Evolutionary conservation across 2,113 vertebrate species (phyloP).

Genomic region (Tilapia sparmanii): DNA sequence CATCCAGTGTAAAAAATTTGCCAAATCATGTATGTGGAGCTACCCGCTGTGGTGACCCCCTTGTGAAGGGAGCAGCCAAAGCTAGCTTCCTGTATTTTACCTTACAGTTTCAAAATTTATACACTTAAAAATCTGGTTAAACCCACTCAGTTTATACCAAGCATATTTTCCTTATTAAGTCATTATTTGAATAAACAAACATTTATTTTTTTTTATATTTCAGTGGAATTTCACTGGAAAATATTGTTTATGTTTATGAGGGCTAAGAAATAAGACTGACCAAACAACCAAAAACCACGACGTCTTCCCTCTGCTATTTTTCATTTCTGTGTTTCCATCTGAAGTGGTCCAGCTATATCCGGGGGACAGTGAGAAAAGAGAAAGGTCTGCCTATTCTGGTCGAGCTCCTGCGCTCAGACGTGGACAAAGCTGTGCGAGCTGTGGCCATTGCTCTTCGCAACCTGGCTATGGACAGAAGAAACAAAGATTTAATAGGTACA

Average conservation of each 20-base stretch:
- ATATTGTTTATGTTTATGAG: neutral
- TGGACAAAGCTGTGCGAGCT: conserved; percentile 74
- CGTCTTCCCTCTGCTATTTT: neutral
- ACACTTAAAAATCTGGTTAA: neutral
- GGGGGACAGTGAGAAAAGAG: conserved; percentile 91
- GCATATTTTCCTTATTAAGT: neutral
- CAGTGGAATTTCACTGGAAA: neutral
- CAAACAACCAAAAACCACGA: neutral
- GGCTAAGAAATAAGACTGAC: neutral
- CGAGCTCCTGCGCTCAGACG: conserved; percentile 72
- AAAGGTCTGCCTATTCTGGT: conserved; percentile 84
- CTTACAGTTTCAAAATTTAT: neutral
- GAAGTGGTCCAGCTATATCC: conserved; percentile 95
- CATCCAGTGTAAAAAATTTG: neutral
- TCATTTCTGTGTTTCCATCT: neutral
- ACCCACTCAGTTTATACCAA: neutral
- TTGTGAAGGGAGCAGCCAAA: neutral
- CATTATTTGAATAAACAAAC: neutral
- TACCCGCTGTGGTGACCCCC: neutral
- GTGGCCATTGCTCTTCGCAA: conserved; percentile 74
- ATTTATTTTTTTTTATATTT: neutral
- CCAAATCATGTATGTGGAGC: neutral
- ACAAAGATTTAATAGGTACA: conserved; percentile 94
- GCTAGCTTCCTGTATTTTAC: neutral
- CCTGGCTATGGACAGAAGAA: conserved; percentile 86